phyloP scores from a whole-genome alignment of 1,140 invertebrate genomes.

The Campoletis sonorensis region DNA sequence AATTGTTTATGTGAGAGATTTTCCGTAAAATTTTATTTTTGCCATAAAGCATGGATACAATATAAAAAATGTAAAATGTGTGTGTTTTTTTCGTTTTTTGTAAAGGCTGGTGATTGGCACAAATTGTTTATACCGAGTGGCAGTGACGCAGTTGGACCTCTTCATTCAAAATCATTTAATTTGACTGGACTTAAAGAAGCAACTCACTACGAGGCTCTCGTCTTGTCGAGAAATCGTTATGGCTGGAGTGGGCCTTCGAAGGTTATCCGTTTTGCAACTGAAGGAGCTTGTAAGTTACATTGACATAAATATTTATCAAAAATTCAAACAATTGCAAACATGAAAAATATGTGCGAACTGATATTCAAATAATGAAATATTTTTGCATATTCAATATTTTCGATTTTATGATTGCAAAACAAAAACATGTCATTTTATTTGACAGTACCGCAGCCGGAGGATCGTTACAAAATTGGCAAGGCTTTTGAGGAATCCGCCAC shows the following conservation, averaged over 20 bases:
- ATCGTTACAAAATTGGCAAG: constrained; percentile 47
- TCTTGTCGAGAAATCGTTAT: constrained; percentile 84
- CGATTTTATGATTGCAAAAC: background rate
- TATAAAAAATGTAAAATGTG: too few relatives aligned
- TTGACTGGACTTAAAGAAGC: constrained; percentile 81
- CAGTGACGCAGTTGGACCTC: constrained; percentile 75
- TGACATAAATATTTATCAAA: background rate
- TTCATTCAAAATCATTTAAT: constrained; percentile 82
- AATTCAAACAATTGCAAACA: background rate
- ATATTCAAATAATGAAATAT: too few relatives aligned
- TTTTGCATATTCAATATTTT: background rate
- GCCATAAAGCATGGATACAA: too few relatives aligned
- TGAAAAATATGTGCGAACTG: background rate
- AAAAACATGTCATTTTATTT: background rate
- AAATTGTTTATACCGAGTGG: constrained; percentile 83
- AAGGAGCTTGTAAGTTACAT: constrained; percentile 77
- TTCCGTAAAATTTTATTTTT: background rate
- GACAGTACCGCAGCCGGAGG: constrained; percentile 32
- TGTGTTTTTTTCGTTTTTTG: constrained; percentile 12
- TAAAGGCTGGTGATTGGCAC: constrained; percentile 77
- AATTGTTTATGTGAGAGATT: background rate
- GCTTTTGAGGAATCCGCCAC: constrained; percentile 41
- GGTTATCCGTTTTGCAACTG: constrained; percentile 81
- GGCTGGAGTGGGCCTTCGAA: constrained; percentile 83
- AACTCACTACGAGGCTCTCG: constrained; percentile 83